These are phyloP conservation scores for Passer montanus DNA, from an alignment of 2,113 vertebrate genomes.

Conservation along the genomic window DNA sequence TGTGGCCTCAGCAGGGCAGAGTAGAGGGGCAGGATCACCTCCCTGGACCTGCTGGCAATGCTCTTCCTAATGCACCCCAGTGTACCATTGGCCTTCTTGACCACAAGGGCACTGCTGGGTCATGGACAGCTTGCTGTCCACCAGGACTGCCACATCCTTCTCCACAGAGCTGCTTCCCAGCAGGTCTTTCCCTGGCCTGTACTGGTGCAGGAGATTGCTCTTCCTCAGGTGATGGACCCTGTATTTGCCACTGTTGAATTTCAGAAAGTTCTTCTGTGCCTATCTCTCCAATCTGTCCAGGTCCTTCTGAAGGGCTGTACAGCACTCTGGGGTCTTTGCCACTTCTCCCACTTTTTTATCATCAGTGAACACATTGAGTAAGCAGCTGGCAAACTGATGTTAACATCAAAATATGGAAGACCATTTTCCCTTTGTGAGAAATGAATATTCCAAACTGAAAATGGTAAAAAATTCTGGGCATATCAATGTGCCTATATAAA, in stretches of 20 bases:
- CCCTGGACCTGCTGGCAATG: accelerated
- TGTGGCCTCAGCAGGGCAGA: neutral
- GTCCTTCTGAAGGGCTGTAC: neutral
- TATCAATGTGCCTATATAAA: neutral
- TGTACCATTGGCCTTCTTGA: too few species aligned
- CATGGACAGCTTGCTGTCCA: neutral
- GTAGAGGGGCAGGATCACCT: too few species aligned
- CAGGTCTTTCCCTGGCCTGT: neutral
- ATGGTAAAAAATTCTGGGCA: neutral
- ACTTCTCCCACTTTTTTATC: neutral
- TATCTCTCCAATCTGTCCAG: neutral
- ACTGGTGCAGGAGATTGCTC: neutral
- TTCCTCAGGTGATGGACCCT: neutral
- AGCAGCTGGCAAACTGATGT: neutral
- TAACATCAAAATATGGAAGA: neutral
- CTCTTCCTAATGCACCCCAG: neutral
- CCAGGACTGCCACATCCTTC: neutral
- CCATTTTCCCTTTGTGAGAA: neutral
- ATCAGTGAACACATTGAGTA: neutral
- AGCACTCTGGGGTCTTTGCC: too few species aligned
- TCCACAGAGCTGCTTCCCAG: neutral
- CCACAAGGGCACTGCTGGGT: neutral
- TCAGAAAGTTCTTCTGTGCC: neutral
- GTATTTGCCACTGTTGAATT: neutral
- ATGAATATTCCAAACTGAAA: neutral